Evolutionary conservation across 1,140 invertebrate genomes (phyloP), one percentile per base, ranked within the genome.

Genomic region (Alviniconcha marisindica): DNA sequence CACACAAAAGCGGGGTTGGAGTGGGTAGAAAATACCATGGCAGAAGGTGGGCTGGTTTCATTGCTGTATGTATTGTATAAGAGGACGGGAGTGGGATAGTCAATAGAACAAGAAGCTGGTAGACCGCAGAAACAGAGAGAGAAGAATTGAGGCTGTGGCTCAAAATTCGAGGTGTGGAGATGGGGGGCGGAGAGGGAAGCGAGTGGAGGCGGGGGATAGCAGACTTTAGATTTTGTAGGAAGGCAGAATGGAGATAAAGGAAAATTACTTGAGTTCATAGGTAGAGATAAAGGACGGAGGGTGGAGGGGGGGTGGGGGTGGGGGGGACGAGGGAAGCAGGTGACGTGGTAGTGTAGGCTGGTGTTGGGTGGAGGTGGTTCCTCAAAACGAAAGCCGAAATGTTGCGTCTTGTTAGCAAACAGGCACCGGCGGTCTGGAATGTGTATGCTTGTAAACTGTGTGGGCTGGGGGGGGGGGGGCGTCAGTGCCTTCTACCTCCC

Each of bases 401-500:
- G 44, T 48, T 36, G 69, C 38, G 69, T 71, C 28, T 71, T 31
- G 69, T 38, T 36, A 71, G 31, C 69, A 38, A 71, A 71, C 69
- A 71, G 69, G 38, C 69, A 71, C 28, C 69, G 10, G 69, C 28
- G 69, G 69, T 7, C 69, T 38, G 31, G 18, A 71, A 71, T 48
- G 44, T 48, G 44, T 48, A 48, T 48, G 44, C 44, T 48, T 48
- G 44, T 48, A 48, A 48, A 48, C 44, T 48, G 7, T 10, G 44
- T 10, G 44, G 18, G 44, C 44, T 48, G 44, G 18, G 18, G 44
- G 18, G 44, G 18, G 44, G 18, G 44, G 44, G 44, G 18, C 5
- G 44, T 48, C 7, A 48, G 44, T 48, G 18, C 44, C 7, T 48
- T 10, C 18, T 10, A 48, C 44, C 44, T 48, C 44, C 44, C 44